These are phyloP conservation scores for Coecobrya sp. DNA, from an alignment of 2,888 invertebrate species.

Conservation along the genomic window DNA sequence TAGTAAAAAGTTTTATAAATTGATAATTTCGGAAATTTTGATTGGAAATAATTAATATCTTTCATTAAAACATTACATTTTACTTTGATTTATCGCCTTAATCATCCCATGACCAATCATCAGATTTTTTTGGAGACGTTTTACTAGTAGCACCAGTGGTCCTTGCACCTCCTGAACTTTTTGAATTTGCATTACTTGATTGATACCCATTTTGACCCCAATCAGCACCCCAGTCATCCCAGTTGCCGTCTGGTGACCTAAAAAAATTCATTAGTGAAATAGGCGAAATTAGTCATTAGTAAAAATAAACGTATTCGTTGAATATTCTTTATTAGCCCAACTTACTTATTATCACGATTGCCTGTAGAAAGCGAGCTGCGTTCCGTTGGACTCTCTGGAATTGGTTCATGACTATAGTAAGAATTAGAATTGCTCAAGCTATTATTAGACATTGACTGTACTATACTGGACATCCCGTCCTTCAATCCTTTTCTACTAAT, in stretches of 20 bases:
- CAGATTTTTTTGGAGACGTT: conserved; percentile 79
- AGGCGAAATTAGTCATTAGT: no score
- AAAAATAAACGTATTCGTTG: no score
- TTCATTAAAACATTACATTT: conserved; percentile 9
- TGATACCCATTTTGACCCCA: conserved; percentile 82
- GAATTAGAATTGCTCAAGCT: conserved; percentile 84
- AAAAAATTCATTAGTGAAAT: no score
- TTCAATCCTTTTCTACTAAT: conserved; percentile 85
- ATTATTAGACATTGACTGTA: conserved; percentile 83
- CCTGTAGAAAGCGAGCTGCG: conserved; percentile 79
- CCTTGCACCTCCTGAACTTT: conserved; percentile 20
- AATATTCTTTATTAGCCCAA: no score
- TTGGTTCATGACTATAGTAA: conserved; percentile 84
- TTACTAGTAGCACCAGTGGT: conserved; percentile 69
- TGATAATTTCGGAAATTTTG: conserved; percentile 6
- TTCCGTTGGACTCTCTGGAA: conserved; percentile 84
- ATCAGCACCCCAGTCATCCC: conserved; percentile 85
- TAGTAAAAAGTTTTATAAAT: neutral
- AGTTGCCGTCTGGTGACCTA: conserved; percentile 78
- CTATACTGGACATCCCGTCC: conserved; percentile 85
- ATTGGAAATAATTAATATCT: conserved; percentile 50
- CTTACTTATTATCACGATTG: conserved; percentile 66
- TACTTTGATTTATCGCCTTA: conserved; percentile 82
- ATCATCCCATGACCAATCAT: conserved; percentile 86
- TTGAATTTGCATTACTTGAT: conserved; percentile 70